A percentile compares a stretch with the other conserved stretches of the same genome.
Conservation (phyloP, 2,888 invertebrate species). For the Tiphia femorata region DNA sequence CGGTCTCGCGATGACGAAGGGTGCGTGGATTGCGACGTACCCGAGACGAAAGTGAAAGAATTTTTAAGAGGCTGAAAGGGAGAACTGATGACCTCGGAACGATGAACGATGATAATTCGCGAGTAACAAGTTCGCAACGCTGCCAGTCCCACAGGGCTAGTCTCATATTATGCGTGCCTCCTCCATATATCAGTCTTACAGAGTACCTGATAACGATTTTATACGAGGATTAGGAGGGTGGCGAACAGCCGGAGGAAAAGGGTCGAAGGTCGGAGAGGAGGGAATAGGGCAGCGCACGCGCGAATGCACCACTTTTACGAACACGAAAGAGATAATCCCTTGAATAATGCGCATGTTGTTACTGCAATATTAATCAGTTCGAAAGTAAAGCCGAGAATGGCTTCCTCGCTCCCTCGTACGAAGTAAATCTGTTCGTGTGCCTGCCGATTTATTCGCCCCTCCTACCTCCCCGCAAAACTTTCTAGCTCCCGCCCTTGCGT, state of each 20-base stretch:
- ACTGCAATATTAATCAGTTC: conserved; percentile 60
- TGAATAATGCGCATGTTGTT: conserved; percentile 60
- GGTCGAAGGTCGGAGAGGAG: conserved; percentile 21
- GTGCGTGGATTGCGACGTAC: no score
- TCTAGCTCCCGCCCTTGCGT: no score
- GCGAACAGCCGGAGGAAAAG: conserved; percentile 2
- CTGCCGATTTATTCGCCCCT: not conserved
- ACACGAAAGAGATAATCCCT: conserved; percentile 58
- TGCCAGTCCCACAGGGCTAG: conserved; percentile 19
- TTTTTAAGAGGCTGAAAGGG: no score
- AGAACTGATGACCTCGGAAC: no score
- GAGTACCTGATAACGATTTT: conserved; percentile 57
- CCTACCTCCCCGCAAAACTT: no score
- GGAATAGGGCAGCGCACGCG: conserved; percentile 37
- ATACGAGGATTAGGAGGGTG: conserved; percentile 50
- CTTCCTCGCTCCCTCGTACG: conserved; percentile 18
- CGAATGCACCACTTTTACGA: conserved; percentile 43
- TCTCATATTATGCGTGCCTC: conserved; percentile 34
- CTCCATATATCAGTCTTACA: conserved; percentile 55
- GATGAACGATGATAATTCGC: conserved; percentile 25
- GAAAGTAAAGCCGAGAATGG: conserved; percentile 39
- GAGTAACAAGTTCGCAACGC: conserved; percentile 27
- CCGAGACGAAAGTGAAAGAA: no score
- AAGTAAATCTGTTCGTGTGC: not conserved
- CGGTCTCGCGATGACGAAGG: no score